A percentile compares a stretch with the other conserved stretches of the same genome.
These are phyloP conservation scores for Triplophysa siluroides DNA, from an alignment of 2,113 vertebrate genomes.

Conservation along the genomic window DNA sequence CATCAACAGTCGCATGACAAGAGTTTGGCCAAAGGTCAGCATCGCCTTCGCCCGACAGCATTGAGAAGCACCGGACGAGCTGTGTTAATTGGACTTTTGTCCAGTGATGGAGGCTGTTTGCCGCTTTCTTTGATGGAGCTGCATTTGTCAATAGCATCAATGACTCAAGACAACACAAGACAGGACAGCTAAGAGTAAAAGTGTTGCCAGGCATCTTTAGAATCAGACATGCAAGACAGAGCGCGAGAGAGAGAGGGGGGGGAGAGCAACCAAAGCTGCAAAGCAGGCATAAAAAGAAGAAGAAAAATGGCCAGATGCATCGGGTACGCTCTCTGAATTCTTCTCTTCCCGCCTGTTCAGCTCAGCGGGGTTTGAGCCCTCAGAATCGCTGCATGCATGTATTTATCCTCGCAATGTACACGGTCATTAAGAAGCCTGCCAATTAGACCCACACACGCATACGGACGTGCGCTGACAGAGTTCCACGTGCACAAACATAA, in stretches of 20 bases:
- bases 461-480: not conserved
- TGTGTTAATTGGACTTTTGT: conserved; percentile 26
- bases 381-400: conserved; percentile 51
- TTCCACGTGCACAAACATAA: conserved; percentile 7
- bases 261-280: not conserved
- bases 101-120: conserved; percentile 43
- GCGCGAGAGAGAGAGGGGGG: not conserved
- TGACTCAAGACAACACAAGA: conserved; percentile 38
- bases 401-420: conserved; percentile 61
- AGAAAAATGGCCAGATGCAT: conserved; percentile 39
- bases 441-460: conserved; percentile 54
- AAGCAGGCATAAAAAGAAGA: not conserved
- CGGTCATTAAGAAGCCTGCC: conserved; percentile 66
- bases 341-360: conserved; percentile 30
- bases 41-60: not conserved
- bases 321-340: conserved; percentile 20
- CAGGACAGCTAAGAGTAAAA: conserved; percentile 32
- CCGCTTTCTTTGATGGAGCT: conserved; percentile 51
- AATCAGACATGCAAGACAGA: not conserved
- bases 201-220: conserved; percentile 30
- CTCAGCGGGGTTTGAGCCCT: conserved; percentile 40
- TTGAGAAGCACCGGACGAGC: not conserved
- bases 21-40: conserved; percentile 15
- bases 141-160: conserved; percentile 46
- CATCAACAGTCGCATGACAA: conserved; percentile 14